Percentiles rank a stretch among this genome's conserved stretches.
phyloP scores from a whole-genome alignment of 1,140 invertebrate genomes.

The Ditylenchus dipsaci region DNA sequence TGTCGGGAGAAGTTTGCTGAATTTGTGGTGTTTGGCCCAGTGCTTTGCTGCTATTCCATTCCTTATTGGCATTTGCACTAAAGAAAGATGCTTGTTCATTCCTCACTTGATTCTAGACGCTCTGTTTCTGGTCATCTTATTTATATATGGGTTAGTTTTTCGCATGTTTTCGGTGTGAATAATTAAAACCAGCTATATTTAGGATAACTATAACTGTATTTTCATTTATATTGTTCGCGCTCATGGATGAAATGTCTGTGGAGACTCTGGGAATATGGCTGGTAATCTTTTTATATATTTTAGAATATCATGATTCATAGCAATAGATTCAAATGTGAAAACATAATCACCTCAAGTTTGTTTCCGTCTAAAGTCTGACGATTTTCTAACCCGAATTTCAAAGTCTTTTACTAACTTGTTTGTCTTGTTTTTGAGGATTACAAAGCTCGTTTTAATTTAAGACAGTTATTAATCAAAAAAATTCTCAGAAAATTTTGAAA shows the following conservation, averaged over 20 bases:
- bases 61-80: slow-evolving; percentile 18
- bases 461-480: too few species aligned
- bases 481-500: too few species aligned
- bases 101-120: slow-evolving; percentile 14
- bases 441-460: too few species aligned
- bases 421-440: too few species aligned
- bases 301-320: too few species aligned
- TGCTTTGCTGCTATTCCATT: slow-evolving; percentile 24
- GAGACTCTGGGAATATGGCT: slow-evolving; percentile 22
- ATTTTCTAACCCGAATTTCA: too few species aligned
- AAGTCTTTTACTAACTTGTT: too few species aligned
- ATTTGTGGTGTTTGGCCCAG: slow-evolving; percentile 20
- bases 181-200: background rate
- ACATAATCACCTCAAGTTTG: too few species aligned
- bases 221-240: slow-evolving; percentile 18
- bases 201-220: slow-evolving; percentile 30
- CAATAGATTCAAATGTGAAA: too few species aligned
- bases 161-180: background rate
- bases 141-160: slow-evolving; percentile 25
- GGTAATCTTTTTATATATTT: background rate
- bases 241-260: slow-evolving; percentile 23
- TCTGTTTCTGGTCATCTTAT: slow-evolving; percentile 28
- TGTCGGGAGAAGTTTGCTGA: slow-evolving; percentile 21
- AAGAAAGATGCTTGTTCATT: slow-evolving; percentile 20
- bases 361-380: too few species aligned